Base-by-base conservation (phyloP, 92 coral and sea anemone genomes). In the Porites lobata region DNA sequence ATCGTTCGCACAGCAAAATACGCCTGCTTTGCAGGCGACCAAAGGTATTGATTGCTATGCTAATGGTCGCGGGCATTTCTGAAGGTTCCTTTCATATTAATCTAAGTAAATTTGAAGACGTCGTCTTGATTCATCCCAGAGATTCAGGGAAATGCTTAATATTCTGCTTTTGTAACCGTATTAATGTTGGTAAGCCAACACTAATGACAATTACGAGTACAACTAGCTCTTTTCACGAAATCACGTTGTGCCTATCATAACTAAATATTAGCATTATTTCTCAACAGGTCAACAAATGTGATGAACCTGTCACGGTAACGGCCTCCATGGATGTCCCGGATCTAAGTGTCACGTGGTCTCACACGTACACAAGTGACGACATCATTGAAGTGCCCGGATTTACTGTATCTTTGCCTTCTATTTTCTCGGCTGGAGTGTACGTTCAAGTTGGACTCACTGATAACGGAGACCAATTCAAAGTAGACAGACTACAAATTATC, bases 271-370 rank as follows among this genome's bases (percentile, higher is more conserved):
- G 32, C 8, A 12, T 73, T 63, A 19, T 65, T 21, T 18, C 52
- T 72, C 38, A 17, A 14, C 77, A 86, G 56, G 88, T 94, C 65
- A 84, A 85, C 52, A 86, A 92, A 77, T 94, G 96, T 43, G 87
- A 73, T 76, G 89, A 89, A 18, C 96, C 96, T 14, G 87, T 94
- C 58, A 61, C 94, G 5, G 92, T 85, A 70, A 88, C 91, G 11
- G 90, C 96, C 61, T 72, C 85, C 3, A 82, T 94, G 88, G 85
- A 88, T 83, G 96, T 94, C 66, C 79, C 87, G 53, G 93, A 93
- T 32, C 88, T 88, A 13, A 9, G 2, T 58, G 63, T 93, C 51
- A 84, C 92, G 65, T 93, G 96, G 96, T 86, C 94, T 26, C 90
- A 86, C 82, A 87, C 72, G 11, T 90, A 86, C 69, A 83, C 84